These are phyloP conservation scores for Entomobrya multifasciata DNA, from an alignment of 2,888 invertebrate genomes.

Conservation along the genomic window DNA sequence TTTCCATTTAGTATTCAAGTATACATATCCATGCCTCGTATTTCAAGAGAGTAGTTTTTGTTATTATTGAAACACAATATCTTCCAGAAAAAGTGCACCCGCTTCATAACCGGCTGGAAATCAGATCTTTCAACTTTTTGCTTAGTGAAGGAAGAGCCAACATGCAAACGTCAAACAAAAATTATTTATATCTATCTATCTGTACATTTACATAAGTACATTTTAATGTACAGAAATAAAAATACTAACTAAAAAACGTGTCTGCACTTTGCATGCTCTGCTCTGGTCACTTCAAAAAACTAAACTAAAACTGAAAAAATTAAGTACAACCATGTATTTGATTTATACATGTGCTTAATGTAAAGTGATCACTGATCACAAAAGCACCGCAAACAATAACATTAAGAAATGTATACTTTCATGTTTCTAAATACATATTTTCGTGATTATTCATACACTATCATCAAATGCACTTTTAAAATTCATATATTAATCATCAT, in stretches of 20 bases:
- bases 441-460: no score
- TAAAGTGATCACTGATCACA: constrained; percentile 20
- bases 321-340: not conserved
- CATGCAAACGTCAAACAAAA: constrained; percentile 13
- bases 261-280: constrained; percentile 47
- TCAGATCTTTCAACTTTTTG: constrained; percentile 62
- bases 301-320: constrained; percentile 14
- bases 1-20: not conserved
- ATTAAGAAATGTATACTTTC: not conserved
- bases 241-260: not conserved
- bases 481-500: constrained; percentile 26
- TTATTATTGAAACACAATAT: not conserved
- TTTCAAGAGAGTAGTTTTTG: constrained; percentile 9
- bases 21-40: constrained; percentile 10
- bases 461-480: constrained; percentile 43
- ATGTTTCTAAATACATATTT: no score
- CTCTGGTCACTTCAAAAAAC: constrained; percentile 32
- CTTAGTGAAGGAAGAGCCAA: constrained; percentile 49
- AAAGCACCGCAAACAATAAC: constrained; percentile 35
- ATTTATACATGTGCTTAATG: not conserved
- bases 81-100: constrained; percentile 35
- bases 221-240: constrained; percentile 29
- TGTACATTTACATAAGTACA: constrained; percentile 48
- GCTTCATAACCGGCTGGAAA: constrained; percentile 52
- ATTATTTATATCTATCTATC: constrained; percentile 14